Conservation (phyloP, 1,140 invertebrate genomes). For the Philotrypesis tridentata region DNA sequence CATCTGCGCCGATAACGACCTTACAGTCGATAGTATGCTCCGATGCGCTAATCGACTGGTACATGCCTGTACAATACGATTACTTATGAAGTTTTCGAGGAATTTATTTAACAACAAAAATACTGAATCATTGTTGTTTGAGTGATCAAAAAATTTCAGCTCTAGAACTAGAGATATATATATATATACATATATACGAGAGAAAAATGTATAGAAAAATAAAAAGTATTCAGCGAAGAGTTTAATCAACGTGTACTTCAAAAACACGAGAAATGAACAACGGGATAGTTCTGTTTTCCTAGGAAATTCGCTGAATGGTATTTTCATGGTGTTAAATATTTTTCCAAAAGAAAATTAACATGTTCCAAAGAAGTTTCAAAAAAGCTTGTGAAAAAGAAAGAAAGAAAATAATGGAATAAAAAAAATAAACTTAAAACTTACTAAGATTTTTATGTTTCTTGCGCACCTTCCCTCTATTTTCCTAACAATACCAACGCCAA, state of each 20-base stretch:
- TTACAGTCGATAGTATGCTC: no score
- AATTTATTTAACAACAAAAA: conserved; percentile 20
- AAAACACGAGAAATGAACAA: background rate
- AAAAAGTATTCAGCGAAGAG: conserved; percentile 36
- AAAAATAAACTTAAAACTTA: background rate
- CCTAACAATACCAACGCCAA: background rate
- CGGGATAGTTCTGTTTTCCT: background rate
- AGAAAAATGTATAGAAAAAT: conserved; percentile 24
- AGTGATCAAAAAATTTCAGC: conserved; percentile 18
- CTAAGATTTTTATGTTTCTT: background rate
- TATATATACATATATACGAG: no score
- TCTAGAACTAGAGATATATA: conserved; percentile 21
- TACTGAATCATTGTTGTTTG: conserved; percentile 19
- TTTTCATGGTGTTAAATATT: conserved; percentile 49
- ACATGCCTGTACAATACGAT: no score
- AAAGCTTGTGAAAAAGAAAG: conserved; percentile 33
- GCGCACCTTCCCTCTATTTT: background rate
- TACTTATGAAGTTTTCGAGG: background rate
- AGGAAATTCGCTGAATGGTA: conserved; percentile 33
- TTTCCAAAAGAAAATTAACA: conserved; percentile 37
- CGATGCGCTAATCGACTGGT: no score
- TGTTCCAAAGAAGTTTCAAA: conserved; percentile 31
- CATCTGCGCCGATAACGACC: no score
- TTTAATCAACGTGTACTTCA: background rate
- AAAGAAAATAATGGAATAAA: conserved; percentile 26